Evolutionary conservation across 2,888 invertebrate genomes (phyloP).

Genomic region (Aelia acuminata): DNA sequence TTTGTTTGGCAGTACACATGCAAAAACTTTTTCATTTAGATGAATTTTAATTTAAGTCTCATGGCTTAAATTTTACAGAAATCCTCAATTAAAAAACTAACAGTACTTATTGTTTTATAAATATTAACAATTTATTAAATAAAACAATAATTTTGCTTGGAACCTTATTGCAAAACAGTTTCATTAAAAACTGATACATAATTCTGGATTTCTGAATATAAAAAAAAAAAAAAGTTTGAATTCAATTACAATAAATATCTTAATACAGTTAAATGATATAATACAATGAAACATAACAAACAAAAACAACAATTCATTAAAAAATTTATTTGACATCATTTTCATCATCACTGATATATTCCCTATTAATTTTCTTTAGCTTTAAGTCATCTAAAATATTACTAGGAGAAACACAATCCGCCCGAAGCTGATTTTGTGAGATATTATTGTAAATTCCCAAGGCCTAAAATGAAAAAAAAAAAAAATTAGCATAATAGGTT

Average conservation of each 20-base stretch:
- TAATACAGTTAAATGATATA: too few species aligned
- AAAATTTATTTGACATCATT: slow-evolving; percentile 59
- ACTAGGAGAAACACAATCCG: not conserved
- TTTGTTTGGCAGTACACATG: not conserved
- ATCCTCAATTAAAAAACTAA: not conserved
- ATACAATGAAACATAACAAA: not conserved
- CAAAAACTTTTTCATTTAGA: not conserved
- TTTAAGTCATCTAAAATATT: not conserved
- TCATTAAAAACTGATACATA: not conserved
- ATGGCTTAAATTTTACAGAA: not conserved
- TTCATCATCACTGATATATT: slow-evolving; percentile 61
- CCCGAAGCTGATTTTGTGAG: slow-evolving; percentile 26
- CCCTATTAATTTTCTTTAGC: slow-evolving; percentile 49
- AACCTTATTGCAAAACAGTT: not conserved
- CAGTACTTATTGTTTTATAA: not conserved
- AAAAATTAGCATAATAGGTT: not conserved
- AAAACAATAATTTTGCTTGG: not conserved
- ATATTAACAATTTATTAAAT: not conserved
- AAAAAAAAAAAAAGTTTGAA: not conserved
- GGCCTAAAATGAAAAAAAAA: slow-evolving; percentile 63
- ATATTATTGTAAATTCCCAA: slow-evolving; percentile 64
- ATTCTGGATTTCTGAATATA: not conserved
- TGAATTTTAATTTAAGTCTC: not conserved
- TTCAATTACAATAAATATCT: not conserved
- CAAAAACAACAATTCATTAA: slow-evolving; percentile 61